Evolutionary conservation across 2,113 vertebrate species (phyloP).

Genomic region (Genyomyrus donnyi): DNA sequence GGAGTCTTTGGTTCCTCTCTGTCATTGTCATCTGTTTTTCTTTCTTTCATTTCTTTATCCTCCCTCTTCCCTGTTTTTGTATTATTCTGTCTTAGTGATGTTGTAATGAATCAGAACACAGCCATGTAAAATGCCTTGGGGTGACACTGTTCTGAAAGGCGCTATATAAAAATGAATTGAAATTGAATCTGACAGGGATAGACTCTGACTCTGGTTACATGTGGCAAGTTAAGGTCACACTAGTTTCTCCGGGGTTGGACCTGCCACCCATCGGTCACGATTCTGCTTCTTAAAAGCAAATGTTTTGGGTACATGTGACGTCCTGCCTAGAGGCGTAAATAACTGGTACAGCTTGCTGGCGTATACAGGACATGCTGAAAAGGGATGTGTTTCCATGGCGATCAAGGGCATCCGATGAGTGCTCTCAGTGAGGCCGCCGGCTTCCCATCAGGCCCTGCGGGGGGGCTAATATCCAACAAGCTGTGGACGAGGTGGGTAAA

Average conservation of each 20-base stretch:
- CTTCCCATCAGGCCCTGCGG: not conserved
- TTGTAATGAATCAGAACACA: not conserved
- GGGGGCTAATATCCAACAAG: not conserved
- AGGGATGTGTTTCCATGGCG: slow-evolving; percentile 54
- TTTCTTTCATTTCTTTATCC: not conserved
- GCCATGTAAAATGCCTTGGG: not conserved
- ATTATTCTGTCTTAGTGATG: not conserved
- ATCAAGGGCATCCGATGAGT: not conserved
- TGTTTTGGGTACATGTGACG: not conserved
- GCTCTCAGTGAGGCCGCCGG: not conserved
- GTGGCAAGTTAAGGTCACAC: not conserved
- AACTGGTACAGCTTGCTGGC: slow-evolving; percentile 38
- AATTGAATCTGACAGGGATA: not conserved
- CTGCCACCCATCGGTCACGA: not conserved
- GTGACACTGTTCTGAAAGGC: not conserved
- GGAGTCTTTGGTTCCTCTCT: not conserved
- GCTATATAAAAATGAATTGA: not conserved
- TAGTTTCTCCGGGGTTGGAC: not conserved
- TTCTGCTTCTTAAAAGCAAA: not conserved
- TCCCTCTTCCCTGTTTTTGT: not conserved
- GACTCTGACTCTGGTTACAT: not conserved
- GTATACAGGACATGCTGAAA: slow-evolving; percentile 54
- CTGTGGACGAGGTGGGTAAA: not conserved
- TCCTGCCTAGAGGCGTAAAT: not conserved
- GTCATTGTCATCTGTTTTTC: not conserved